Conservation (phyloP, 1,140 invertebrate species). For the Lamellibrachia luymesi region DNA sequence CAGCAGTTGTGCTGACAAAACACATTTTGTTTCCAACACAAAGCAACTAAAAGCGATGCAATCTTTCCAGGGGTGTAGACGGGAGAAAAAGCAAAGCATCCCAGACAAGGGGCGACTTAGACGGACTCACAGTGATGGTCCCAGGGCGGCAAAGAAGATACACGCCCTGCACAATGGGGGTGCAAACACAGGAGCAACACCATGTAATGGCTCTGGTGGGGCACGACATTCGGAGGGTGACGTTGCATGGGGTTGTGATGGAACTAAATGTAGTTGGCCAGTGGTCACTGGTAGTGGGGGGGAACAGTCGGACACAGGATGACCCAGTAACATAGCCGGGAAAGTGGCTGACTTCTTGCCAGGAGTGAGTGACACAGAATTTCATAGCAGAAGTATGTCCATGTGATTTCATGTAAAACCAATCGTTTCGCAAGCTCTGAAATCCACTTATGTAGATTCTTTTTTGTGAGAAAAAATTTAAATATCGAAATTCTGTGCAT, state of each 20-base stretch:
- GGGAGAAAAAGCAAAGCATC: not conserved
- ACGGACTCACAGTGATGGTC: not conserved
- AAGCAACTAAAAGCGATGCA: not conserved
- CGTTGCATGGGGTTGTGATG: not conserved
- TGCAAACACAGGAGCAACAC: not conserved
- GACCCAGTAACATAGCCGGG: too few relatives aligned
- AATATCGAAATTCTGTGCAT: not conserved
- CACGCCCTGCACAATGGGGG: not conserved
- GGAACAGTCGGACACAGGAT: not conserved
- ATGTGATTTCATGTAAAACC: not conserved
- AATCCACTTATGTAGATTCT: not conserved
- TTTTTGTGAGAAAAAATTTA: not conserved
- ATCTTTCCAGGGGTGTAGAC: not conserved
- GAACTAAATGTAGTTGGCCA: not conserved
- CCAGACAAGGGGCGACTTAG: not conserved
- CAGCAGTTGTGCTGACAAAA: not conserved
- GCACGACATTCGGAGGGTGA: not conserved
- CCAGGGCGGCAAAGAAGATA: not conserved
- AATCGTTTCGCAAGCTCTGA: not conserved
- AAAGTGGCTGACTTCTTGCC: not conserved
- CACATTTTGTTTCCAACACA: not conserved
- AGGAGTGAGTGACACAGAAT: not conserved
- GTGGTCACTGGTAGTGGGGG: not conserved
- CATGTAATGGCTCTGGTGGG: not conserved
- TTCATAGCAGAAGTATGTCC: not conserved